Percentiles rank a stretch among this genome's conserved stretches.
phyloP scores from a whole-genome alignment of 2,888 invertebrate species.

The Pristionchus arcanus region DNA sequence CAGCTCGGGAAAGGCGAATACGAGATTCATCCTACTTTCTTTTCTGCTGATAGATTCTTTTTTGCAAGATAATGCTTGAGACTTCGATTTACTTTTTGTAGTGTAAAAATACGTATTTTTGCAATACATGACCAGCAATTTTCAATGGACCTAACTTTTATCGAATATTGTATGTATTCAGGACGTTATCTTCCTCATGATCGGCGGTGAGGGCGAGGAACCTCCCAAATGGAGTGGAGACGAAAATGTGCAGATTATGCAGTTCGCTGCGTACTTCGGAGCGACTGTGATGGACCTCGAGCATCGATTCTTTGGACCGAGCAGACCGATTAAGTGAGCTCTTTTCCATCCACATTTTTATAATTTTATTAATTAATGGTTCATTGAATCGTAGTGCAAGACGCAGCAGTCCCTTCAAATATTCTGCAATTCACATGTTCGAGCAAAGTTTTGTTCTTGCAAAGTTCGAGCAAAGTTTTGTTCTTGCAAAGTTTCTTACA shows the following conservation, averaged over 20 bases:
- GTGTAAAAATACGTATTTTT: no score
- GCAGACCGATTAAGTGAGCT: conserved; percentile 65
- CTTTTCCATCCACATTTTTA: no score
- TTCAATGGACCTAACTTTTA: no score
- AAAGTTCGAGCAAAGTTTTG: neutral
- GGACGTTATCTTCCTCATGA: conserved; percentile 71
- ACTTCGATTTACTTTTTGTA: no score
- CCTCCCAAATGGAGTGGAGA: conserved; percentile 63
- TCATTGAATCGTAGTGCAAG: no score
- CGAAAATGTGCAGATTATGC: conserved; percentile 54
- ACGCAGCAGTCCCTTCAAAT: no score
- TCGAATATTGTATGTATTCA: conserved; percentile 24
- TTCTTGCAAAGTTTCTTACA: no score
- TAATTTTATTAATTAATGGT: no score
- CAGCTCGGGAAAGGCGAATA: conserved; percentile 2
- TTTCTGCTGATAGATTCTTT: neutral
- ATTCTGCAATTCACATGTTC: neutral
- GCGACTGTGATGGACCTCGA: conserved; percentile 69
- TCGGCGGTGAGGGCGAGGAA: conserved; percentile 69
- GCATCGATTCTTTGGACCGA: conserved; percentile 69
- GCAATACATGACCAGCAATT: no score
- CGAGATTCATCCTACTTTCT: no score
- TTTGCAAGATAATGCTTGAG: no score
- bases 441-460: neutral
- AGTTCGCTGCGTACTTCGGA: conserved; percentile 67